phyloP scores from a whole-genome alignment of 2,888 invertebrate genomes.

The Leuctra nigra region DNA sequence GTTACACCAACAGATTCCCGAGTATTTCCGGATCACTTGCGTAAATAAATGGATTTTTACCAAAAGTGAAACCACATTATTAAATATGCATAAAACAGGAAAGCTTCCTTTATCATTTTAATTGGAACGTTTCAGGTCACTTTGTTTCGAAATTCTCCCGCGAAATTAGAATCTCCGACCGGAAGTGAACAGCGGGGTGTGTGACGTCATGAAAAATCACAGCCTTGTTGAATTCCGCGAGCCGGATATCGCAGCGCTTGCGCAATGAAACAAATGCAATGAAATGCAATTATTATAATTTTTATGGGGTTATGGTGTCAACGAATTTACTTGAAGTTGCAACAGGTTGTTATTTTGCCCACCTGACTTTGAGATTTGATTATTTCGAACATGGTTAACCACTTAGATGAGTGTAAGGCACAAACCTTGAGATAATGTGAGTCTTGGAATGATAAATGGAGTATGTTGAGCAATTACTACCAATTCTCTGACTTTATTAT shows the following conservation, averaged over 20 bases:
- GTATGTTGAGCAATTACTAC: background rate
- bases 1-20: too few species aligned
- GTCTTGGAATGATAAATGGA: background rate
- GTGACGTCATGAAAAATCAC: constrained; percentile 4
- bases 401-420: constrained; percentile 4
- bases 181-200: background rate
- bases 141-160: too few species aligned
- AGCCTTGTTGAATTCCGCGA: background rate
- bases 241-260: background rate
- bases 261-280: constrained; percentile 6
- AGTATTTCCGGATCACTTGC: too few species aligned
- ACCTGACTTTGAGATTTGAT: constrained; percentile 1
- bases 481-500: background rate
- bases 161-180: too few species aligned
- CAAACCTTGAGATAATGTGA: background rate
- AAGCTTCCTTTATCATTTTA: too few species aligned
- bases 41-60: too few species aligned
- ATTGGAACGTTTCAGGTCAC: too few species aligned
- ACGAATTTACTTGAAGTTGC: background rate
- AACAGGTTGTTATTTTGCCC: background rate
- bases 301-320: constrained; percentile 14
- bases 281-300: constrained; percentile 16
- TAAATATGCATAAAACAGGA: too few species aligned
- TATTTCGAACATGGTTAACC: constrained; percentile 10
- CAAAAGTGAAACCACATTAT: too few species aligned